Base-by-base conservation (phyloP, 2,888 invertebrate genomes). In the Cephus spinipes region DNA sequence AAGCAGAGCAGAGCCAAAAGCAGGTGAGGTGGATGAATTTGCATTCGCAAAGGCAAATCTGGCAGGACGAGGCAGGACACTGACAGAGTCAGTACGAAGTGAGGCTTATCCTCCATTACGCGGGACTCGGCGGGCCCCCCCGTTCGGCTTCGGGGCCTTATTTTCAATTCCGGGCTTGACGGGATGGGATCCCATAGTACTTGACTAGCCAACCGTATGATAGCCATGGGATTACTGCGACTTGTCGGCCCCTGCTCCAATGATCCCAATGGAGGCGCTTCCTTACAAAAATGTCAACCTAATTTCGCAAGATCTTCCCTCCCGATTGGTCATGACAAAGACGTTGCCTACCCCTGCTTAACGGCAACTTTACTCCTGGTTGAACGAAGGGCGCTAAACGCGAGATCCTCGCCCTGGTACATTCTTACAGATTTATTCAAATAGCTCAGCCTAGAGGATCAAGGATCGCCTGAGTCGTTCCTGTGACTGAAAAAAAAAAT, bases 61-160 rank as follows among this genome's bases (percentile, higher is more conserved):
- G 15, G 4, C 71, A 71, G 71, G 71, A 71, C 12, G 23, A 12
- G 23, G 31, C 6, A 33, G 71, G 33, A 71, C 71, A 71, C 71
- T 71, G 12, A 77, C 80, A 80, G 86, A 89, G 89, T 89, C 89
- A 88, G 83, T 85, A 78, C 80, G 82, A 83, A 87, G 83, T 81
- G 83, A 81, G 83, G 90, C 88, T 90, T 89, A 90, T 90, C 89
- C 90, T 90, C 88, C 89, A 91, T 90, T 90, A 90, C 89, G 86
- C 86, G 82, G 85, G 83, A 83, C 85, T 86, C 83, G 77, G 76
- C 76, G 75, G 82, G 79, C 79, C 73, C 81, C 81, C 81, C 85
- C 55, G 23, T 78, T 80, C 81, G 81, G 77, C 75, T 73, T 80
- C 76, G 76, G 84, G 81, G 81, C 84, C 85, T 87, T 85, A 88